Evolutionary conservation across 2,888 invertebrate species (phyloP).

Genomic region (Eristalis arbustorum): DNA sequence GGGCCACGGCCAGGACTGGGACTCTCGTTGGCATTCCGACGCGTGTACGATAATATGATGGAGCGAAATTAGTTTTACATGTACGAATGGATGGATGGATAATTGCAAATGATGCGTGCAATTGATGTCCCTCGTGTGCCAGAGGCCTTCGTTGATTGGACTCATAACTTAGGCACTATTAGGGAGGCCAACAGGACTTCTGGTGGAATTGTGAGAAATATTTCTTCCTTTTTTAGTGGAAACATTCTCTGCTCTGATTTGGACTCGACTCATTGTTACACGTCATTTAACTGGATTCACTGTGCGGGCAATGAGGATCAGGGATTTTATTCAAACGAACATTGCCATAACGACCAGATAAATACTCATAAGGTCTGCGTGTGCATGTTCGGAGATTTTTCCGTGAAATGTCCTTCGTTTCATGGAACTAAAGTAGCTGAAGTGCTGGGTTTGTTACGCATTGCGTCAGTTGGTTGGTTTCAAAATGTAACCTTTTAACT

Average conservation of each 20-base stretch:
- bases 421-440: neutral
- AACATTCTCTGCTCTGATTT: neutral
- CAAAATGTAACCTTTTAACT: neutral
- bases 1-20: neutral
- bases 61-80: slow-evolving; percentile 60
- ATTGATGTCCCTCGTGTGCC: slow-evolving; percentile 26
- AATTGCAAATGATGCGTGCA: slow-evolving; percentile 65
- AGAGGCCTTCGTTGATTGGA: slow-evolving; percentile 40
- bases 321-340: neutral
- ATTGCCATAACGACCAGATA: neutral
- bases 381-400: neutral
- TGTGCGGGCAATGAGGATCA: neutral
- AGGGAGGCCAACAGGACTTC: neutral
- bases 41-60: slow-evolving; percentile 46
- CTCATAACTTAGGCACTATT: slow-evolving; percentile 30
- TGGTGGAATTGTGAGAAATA: slow-evolving; percentile 28
- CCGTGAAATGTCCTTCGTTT: neutral
- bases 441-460: neutral
- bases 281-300: slow-evolving; percentile 8
- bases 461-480: neutral
- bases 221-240: slow-evolving; percentile 11
- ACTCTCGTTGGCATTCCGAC: slow-evolving; percentile 3
- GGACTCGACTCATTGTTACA: neutral
- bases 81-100: slow-evolving; percentile 56
- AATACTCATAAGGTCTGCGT: neutral